Conservation (phyloP, 1,140 invertebrate species). For the Tyrophagus putrescentiae region DNA sequence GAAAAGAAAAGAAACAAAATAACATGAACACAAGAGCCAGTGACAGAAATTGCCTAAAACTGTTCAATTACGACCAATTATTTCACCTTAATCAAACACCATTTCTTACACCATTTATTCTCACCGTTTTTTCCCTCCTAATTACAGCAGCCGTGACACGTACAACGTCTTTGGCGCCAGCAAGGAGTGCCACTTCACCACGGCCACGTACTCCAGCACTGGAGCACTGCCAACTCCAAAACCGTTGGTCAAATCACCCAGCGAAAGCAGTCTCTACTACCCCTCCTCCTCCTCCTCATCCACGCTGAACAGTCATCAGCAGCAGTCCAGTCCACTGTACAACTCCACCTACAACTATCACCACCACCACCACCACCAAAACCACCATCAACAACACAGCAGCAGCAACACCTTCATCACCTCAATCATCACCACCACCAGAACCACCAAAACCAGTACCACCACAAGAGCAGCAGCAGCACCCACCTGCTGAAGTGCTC, state of each 20-base stretch:
- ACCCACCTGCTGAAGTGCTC: not conserved
- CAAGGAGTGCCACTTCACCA: not conserved
- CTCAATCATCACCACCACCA: not conserved
- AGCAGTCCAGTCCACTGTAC: not conserved
- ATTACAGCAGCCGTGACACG: slow-evolving; percentile 1
- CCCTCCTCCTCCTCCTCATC: not conserved
- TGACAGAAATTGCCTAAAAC: too few species aligned
- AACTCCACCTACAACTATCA: too few species aligned
- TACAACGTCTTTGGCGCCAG: not conserved
- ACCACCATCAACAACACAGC: not conserved
- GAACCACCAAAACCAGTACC: not conserved
- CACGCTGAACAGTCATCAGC: not conserved
- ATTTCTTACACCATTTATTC: not conserved
- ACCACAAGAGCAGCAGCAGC: not conserved
- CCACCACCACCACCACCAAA: not conserved
- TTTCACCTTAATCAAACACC: too few species aligned
- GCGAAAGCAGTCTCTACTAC: not conserved
- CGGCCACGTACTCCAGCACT: not conserved
- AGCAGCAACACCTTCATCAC: not conserved
- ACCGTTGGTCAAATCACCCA: not conserved
- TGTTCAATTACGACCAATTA: too few species aligned
- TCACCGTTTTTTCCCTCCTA: not conserved
- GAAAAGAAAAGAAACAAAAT: too few species aligned
- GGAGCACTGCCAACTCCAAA: slow-evolving; percentile 4
- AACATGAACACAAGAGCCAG: too few species aligned